Evolutionary conservation across 1,140 invertebrate genomes (phyloP).

Genomic region (Dysdera silvatica): DNA sequence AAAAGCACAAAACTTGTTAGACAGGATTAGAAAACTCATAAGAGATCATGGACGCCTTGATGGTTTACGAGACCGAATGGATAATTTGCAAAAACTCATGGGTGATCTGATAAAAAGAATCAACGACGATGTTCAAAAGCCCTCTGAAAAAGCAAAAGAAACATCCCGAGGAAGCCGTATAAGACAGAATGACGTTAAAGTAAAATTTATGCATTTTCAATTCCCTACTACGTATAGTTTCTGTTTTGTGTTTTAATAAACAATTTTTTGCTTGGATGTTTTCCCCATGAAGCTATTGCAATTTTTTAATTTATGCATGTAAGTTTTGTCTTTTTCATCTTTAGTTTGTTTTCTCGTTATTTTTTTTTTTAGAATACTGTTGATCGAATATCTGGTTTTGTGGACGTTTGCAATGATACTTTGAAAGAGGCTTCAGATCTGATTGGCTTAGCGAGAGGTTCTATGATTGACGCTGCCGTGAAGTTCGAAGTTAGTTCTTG

Average conservation of each 20-base stretch:
- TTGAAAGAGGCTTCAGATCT: conserved; percentile 31
- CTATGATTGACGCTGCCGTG: conserved; percentile 27
- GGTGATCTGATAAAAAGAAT: conserved; percentile 29
- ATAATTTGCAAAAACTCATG: conserved; percentile 24
- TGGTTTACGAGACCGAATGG: conserved; percentile 27
- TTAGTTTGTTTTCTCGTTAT: neutral
- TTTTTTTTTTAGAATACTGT: conserved; percentile 8
- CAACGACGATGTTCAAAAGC: conserved; percentile 33
- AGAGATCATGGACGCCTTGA: conserved; percentile 23
- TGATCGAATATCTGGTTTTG: conserved; percentile 7
- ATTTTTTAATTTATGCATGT: too few species aligned
- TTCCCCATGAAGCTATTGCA: too few species aligned
- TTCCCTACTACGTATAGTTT: neutral
- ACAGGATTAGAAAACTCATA: conserved; percentile 29
- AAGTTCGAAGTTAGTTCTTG: conserved; percentile 24
- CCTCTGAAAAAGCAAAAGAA: conserved; percentile 23
- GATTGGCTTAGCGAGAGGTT: conserved; percentile 20
- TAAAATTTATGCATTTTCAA: neutral
- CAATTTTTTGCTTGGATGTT: too few species aligned
- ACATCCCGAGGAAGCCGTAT: conserved; percentile 1
- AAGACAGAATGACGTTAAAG: conserved; percentile 14
- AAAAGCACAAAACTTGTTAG: conserved; percentile 32
- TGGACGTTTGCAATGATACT: conserved; percentile 18
- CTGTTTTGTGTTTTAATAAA: too few species aligned
- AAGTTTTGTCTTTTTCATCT: neutral